Percentiles rank a stretch among this genome's conserved stretches.
These are phyloP conservation scores for Melanotaenia nigrans DNA, from an alignment of 2,797 vertebrate genomes.

Conservation along the genomic window DNA sequence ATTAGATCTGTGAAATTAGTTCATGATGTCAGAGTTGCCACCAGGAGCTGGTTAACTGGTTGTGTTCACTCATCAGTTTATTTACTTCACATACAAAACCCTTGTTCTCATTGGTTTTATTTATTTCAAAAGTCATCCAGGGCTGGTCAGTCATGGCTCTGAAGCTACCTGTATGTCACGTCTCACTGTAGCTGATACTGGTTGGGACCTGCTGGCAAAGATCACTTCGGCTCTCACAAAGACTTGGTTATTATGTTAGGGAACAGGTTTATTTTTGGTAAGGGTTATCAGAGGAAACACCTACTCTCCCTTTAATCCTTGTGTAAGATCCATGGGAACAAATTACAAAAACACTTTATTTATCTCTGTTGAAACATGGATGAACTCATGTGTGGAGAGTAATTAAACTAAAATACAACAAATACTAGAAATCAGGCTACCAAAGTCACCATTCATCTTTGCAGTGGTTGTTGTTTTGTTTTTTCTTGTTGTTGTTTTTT, in stretches of 20 bases:
- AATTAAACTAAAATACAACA: neutral
- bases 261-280: constrained; percentile 69
- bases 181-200: constrained; percentile 37
- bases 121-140: constrained; percentile 18
- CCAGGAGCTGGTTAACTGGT: no score
- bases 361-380: neutral
- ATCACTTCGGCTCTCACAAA: constrained; percentile 46
- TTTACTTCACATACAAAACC: neutral
- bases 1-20: no score
- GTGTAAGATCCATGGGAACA: constrained; percentile 31
- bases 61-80: neutral
- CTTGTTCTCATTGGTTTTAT: neutral
- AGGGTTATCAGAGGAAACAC: constrained; percentile 49
- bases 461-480: neutral
- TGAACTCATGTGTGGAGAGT: neutral
- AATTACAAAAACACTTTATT: neutral
- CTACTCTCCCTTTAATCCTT: constrained; percentile 43
- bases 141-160: constrained; percentile 1
- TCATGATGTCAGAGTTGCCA: no score
- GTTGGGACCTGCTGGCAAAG: constrained; percentile 50
- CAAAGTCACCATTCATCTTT: neutral
- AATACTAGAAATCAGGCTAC: neutral
- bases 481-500: neutral
- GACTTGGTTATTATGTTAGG: constrained; percentile 63
- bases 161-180: constrained; percentile 13